Evolutionary conservation across 2,797 vertebrate species (phyloP).

Genomic region (Malacoraja senta): DNA sequence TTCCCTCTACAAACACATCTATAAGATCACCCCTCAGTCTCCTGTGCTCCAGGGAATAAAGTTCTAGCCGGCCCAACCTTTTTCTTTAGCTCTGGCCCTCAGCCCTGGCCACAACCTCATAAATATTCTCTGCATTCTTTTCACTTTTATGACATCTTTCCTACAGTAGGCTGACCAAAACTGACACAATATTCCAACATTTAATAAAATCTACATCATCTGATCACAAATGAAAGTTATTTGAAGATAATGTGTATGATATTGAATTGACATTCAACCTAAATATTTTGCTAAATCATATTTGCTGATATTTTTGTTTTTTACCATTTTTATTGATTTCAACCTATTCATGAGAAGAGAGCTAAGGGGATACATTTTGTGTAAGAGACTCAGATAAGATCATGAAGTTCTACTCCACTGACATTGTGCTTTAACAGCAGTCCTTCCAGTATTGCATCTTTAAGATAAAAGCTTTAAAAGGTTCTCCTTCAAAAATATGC

Average conservation of each 20-base stretch:
- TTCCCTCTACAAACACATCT: too few relatives aligned
- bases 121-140: too few relatives aligned
- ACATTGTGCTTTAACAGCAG: neutral
- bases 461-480: constrained; percentile 2
- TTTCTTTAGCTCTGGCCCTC: too few relatives aligned
- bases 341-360: neutral
- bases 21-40: too few relatives aligned
- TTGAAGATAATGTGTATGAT: neutral
- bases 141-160: too few relatives aligned
- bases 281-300: neutral
- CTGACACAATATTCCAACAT: neutral
- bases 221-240: neutral
- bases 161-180: too few relatives aligned
- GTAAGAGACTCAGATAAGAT: neutral
- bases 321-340: constrained; percentile 18
- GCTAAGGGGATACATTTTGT: neutral
- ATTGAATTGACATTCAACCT: neutral
- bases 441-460: constrained; percentile 10
- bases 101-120: too few relatives aligned
- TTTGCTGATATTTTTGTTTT: neutral
- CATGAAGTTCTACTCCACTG: neutral
- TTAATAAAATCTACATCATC: neutral
- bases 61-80: too few relatives aligned
- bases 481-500: neutral
- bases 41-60: too few relatives aligned